Conservation (phyloP, 2,113 vertebrate genomes). For the Tapirus terrestris region DNA sequence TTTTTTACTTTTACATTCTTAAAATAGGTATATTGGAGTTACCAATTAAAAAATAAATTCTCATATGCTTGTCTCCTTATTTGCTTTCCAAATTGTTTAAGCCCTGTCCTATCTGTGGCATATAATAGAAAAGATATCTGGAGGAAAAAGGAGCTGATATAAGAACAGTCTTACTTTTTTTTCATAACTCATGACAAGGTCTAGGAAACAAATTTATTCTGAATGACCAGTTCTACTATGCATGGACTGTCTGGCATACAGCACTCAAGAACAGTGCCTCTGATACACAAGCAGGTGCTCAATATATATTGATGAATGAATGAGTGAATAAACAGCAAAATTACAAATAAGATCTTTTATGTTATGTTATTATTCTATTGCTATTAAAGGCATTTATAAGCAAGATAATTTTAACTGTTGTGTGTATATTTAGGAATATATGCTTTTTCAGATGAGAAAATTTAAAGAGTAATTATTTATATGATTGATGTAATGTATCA, state of each 20-base stretch:
- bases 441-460: background rate
- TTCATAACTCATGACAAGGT: background rate
- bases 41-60: background rate
- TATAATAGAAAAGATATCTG: background rate
- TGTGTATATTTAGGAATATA: background rate
- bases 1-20: background rate
- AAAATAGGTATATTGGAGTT: background rate
- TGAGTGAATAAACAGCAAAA: background rate
- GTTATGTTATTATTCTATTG: background rate
- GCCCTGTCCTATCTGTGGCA: background rate
- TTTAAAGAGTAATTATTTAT: background rate
- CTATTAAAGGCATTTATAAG: background rate
- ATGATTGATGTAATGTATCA: background rate
- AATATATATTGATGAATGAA: conserved; percentile 29
- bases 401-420: background rate
- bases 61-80: background rate
- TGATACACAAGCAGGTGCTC: background rate
- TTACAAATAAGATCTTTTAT: background rate
- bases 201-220: background rate
- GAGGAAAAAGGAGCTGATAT: background rate
- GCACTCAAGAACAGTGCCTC: background rate
- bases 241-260: background rate
- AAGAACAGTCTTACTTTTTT: background rate
- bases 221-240: background rate
- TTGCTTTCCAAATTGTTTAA: conserved; percentile 21